Evolutionary conservation across 2,113 vertebrate genomes (phyloP), one percentile per base, ranked within the genome.

Genomic region (Paramormyrops kingsleyae): DNA sequence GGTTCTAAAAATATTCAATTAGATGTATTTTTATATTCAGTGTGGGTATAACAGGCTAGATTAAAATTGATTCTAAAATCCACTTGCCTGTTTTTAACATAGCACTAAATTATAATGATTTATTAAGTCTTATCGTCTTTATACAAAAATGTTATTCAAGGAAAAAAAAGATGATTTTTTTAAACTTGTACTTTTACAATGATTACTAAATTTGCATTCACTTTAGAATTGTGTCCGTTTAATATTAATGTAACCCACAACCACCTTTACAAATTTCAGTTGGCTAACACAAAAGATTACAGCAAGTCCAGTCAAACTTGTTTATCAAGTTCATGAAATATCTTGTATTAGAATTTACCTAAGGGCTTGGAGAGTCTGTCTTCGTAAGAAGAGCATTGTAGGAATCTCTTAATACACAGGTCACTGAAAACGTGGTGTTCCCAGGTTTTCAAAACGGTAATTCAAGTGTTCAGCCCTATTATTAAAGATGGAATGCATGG

Each of bases 281-380:
- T 56, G 49, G 47, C 77, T 19, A 83, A 84, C 88, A 53, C 46
- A 53, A 83, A 89, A 89, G 49, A 87, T 74, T 70, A 56, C 31
- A 83, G 77, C 50, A 83, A 59, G 74, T 83, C 88, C 24, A 56
- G 77, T 35, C 21, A 59, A 89, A 83, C 88, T 89, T 83, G 88
- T 52, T 56, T 56, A 21, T 66, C 80, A 66, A 62, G 77, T 89
- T 89, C n/a, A 62, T 84, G n/a, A 89, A 35, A 89, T 56, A 59
- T 52, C 31, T 50, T 49, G 24, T 52, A 27, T 42, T 77, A 35
- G 46, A 80, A 87, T 87, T 87, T 87, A 46, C 83, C 27, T 50
- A 52, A 47, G n/a, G 49, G n/a, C 47, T 17, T 87, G 7, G 27
- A 85, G 83, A 85, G 83, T 27, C 44, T 80, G 44, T 24, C 27